A percentile compares a stretch with the other conserved stretches of the same genome.
phyloP scores from a whole-genome alignment of 53 echinoderm and acorn worm species.

The Mesocentrotus franciscanus region DNA sequence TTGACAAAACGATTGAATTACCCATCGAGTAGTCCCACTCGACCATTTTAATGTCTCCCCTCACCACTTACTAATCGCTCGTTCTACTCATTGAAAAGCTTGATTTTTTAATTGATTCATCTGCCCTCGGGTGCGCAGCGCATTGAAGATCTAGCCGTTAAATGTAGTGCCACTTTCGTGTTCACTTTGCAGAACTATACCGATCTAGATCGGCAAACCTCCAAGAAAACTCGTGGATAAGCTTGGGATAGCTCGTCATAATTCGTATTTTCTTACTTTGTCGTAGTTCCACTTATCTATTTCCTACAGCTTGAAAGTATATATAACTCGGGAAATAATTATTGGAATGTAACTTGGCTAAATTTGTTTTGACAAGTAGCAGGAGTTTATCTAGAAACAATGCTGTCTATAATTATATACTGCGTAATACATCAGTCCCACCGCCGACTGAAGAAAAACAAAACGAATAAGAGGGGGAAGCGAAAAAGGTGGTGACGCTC shows the following conservation, averaged over 20 bases:
- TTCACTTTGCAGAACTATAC: neutral
- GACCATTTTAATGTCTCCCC: conserved; percentile 40
- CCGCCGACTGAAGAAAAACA: no score
- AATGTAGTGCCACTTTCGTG: neutral
- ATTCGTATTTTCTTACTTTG: neutral
- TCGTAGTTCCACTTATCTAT: neutral
- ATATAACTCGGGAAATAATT: neutral
- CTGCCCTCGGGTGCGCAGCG: neutral
- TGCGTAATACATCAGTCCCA: no score
- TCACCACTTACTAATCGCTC: conserved; percentile 28
- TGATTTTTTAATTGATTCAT: conserved; percentile 48
- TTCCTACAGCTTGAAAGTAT: neutral
- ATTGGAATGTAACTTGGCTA: neutral
- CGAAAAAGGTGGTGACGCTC: no score
- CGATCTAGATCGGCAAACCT: neutral
- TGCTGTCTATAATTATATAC: no score
- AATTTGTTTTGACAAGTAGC: neutral
- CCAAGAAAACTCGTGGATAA: neutral
- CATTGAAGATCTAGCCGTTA: neutral
- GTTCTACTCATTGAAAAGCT: conserved; percentile 36
- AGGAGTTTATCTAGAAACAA: neutral
- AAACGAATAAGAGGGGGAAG: no score
- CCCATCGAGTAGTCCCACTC: conserved; percentile 31
- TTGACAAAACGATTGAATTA: conserved; percentile 48
- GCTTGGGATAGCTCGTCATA: neutral